Evolutionary conservation across 2,113 vertebrate genomes (phyloP).

Genomic region (Myrmophylax atrothorax): DNA sequence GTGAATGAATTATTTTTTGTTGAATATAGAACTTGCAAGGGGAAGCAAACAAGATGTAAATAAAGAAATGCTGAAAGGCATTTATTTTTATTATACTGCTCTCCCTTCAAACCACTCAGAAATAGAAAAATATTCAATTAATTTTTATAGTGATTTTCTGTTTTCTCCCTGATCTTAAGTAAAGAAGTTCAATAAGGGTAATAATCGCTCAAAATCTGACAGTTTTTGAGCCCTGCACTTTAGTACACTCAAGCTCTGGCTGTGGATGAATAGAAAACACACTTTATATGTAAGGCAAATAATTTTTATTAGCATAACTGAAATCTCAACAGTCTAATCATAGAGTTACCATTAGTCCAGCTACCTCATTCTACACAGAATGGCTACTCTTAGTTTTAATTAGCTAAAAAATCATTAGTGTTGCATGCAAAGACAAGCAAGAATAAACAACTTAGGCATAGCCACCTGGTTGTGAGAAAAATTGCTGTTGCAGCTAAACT

Average conservation of each 20-base stretch:
- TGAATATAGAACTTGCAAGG: not conserved
- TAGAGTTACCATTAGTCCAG: not conserved
- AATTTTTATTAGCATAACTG: not conserved
- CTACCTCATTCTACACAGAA: not conserved
- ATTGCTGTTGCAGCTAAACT: not conserved
- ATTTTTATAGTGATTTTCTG: not conserved
- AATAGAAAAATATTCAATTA: not conserved
- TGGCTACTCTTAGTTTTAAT: not conserved
- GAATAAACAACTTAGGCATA: not conserved
- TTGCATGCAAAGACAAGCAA: not conserved
- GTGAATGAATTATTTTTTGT: not conserved
- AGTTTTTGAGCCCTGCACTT: not conserved
- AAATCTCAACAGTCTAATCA: not conserved
- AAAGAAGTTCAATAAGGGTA: not conserved
- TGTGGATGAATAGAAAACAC: not conserved
- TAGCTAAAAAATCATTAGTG: not conserved
- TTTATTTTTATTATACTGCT: not conserved
- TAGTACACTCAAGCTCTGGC: not conserved
- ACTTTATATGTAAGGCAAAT: not conserved
- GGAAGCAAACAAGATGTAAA: not conserved
- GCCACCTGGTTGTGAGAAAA: not conserved
- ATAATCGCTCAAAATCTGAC: not conserved
- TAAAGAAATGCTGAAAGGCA: not conserved
- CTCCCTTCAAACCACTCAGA: not conserved
- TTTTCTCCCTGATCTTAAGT: not conserved